phyloP scores from a whole-genome alignment of 2,888 invertebrate species.

The Thera obeliscata region DNA sequence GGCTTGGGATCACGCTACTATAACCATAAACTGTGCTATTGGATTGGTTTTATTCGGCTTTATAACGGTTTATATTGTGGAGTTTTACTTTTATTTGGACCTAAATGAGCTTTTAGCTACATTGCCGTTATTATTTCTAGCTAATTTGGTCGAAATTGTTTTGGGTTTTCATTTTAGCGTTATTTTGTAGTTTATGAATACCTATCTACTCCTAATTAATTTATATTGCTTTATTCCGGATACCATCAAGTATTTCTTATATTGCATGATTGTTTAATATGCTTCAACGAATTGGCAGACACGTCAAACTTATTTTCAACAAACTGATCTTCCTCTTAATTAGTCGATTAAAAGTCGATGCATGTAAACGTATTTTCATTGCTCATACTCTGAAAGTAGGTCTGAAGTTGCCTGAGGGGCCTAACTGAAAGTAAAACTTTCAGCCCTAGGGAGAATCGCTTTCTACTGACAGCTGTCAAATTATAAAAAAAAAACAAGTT shows the following conservation, averaged over 20 bases:
- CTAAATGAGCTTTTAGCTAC: constrained; percentile 42
- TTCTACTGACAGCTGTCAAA: too few relatives aligned
- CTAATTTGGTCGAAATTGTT: constrained; percentile 33
- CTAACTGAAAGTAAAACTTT: too few relatives aligned
- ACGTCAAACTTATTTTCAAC: too few relatives aligned
- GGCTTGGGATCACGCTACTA: constrained; percentile 81
- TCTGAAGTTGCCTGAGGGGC: too few relatives aligned
- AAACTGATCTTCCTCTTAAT: too few relatives aligned
- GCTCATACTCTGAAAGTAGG: too few relatives aligned
- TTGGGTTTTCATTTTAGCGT: constrained; percentile 16
- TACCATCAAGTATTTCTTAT: neutral
- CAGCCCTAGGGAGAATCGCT: too few relatives aligned
- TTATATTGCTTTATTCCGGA: neutral
- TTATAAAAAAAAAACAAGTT: too few relatives aligned
- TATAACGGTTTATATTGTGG: constrained; percentile 52
- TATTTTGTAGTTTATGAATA: constrained; percentile 11
- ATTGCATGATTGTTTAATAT: neutral
- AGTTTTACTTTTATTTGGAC: constrained; percentile 47
- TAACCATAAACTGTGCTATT: constrained; percentile 78
- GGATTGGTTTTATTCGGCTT: constrained; percentile 70
- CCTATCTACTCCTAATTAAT: neutral
- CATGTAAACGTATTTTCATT: too few relatives aligned
- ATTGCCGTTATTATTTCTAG: constrained; percentile 36
- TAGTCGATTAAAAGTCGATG: too few relatives aligned
- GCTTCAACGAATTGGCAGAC: too few relatives aligned